Evolutionary conservation across 2,888 invertebrate genomes (phyloP), one percentile per base, ranked within the genome.

Genomic region (Agrotis puta): DNA sequence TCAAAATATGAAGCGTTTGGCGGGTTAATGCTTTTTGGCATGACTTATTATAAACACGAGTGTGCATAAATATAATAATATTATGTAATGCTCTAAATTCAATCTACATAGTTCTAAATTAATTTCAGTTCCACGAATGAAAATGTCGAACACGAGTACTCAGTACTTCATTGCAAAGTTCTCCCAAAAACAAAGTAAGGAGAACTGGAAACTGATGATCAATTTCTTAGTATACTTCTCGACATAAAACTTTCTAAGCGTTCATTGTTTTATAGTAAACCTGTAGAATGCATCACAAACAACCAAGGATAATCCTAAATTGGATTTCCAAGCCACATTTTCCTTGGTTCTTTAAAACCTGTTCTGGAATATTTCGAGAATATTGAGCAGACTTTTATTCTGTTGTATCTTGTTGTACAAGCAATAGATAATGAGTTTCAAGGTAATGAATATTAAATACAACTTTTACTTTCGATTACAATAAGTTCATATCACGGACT

Each of bases 271-370:
- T 5, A 54, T 33, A 45, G 2, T 4, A 7, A 47, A 59, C 22
- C 20, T 24, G 43, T 54, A 39, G 14, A 59, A 33, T 74, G 20
- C 43, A 45, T 14, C 18, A 65, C 54, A 74, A 54, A 56, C 24
- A 43, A 6, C 33, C 14, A 20, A 9, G 9, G 43, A 61, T 74
- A 67, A 73, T 56, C 48, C 33, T 54, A 74, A 59, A 50, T 61
- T 56, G 33, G 61, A 33, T 56, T 59, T 48, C 27, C 43, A 20
- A 59, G 20, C 13, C 24, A 5, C 18, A 33, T 16, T 65, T 57
- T 57, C 50, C 11, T 39, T 18, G 61, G 20, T 50, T 33, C 13
- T 48, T 16, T 47, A 22, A 61, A 56, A 33, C 24, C 54, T 50
- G 47, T 33, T 72, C 2, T 13, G 24, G 18, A 20, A 63, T 54